phyloP scores from a whole-genome alignment of 2,888 invertebrate genomes.

The Sinotaia quadrata region DNA sequence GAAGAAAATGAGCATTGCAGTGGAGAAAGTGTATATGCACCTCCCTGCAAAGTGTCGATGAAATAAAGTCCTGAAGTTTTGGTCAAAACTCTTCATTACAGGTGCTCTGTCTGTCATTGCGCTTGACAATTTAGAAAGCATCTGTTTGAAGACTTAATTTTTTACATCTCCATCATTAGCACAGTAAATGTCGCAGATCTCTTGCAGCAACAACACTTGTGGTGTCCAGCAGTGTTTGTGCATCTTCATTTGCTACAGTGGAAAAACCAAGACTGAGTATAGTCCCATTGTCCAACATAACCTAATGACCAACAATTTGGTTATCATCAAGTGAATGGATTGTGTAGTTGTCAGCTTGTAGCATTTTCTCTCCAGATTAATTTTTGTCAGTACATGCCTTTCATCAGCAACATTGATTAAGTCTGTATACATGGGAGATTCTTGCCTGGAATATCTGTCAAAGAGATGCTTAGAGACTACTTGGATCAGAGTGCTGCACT shows the following conservation, averaged over 20 bases:
- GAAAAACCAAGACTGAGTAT: constrained; percentile 20
- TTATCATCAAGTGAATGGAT: neutral
- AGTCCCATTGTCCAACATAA: constrained; percentile 13
- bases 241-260: constrained; percentile 9
- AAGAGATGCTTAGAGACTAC: neutral
- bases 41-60: neutral
- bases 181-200: no score
- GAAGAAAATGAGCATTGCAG: constrained; percentile 5
- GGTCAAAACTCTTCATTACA: constrained; percentile 18
- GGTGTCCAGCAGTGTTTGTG: constrained; percentile 11
- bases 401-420: constrained; percentile 2
- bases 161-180: neutral
- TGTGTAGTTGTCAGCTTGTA: no score
- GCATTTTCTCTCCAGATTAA: no score
- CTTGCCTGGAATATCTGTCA: neutral
- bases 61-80: neutral
- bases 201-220: constrained; percentile 1
- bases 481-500: neutral
- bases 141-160: neutral
- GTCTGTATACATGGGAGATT: constrained; percentile 7
- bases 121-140: no score
- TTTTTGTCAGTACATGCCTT: neutral
- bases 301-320: constrained; percentile 12
- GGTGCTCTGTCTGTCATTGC: no score
- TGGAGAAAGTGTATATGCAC: neutral